Base-by-base conservation (phyloP, 2,113 vertebrate genomes). In the Chamaea fasciata region DNA sequence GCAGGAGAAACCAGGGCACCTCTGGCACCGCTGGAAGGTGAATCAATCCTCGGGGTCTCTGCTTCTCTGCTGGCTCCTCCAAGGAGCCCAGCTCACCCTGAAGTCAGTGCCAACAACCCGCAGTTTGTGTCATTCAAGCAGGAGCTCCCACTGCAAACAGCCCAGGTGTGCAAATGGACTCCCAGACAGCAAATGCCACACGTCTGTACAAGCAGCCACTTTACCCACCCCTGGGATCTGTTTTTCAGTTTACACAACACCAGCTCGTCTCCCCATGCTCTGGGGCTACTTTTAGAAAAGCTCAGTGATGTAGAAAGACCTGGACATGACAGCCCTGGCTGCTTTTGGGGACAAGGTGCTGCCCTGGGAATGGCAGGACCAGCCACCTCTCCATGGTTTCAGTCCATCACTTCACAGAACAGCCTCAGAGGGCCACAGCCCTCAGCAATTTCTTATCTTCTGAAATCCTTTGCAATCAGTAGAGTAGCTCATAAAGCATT, bases 1-100 rank as follows among this genome's bases (percentile, higher is more conserved):
- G 57, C 73, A 30, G 53, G 52, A 92, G 74, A 93, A 96, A 94
- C 28, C 89, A 74, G 90, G 85, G 75, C 92, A 96, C 59, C 64
- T 95, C 73, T 23, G 37, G 70, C 2, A 0, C 78, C 74, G 90
- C 67, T 41, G 50, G 79, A 91, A 95, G 84, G 84, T 79, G 78
- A 95, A 26, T 15, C 4, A 1, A 13, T 44, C 50, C 91, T 83
- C 67, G 2, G 1, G 49, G 23, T 28, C 73, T 47, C 77, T 41
- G 4, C 23, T 65, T 46, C 63, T 73, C 70, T 2, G 0, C 35
- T 26, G 24, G 59, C 24, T 86, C 5, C 3, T 42, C 19, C 27
- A 63, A 56, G 64, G 39, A 94, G 37, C 63, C 39, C 79, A 81
- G 67, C 42, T 77, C 22, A 44, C 5, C 27, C 41, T 8, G 15